Base-by-base conservation (phyloP, 2,113 vertebrate genomes). In the Macroglossus sobrinus region DNA sequence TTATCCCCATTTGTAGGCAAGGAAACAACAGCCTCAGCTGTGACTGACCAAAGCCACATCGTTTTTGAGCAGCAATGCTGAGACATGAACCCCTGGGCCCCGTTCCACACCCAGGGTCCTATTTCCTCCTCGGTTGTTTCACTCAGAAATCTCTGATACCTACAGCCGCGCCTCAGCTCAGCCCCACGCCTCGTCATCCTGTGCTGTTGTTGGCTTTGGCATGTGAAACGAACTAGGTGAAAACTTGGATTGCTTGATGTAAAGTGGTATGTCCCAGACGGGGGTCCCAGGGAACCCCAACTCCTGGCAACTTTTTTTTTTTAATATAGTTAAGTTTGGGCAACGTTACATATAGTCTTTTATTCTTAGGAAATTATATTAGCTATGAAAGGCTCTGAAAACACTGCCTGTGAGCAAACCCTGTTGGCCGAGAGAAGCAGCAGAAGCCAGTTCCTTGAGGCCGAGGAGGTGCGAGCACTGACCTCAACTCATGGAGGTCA, bases 351-450 rank as follows among this genome's bases (percentile, higher is more conserved):
- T 21, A 91, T 0, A 40, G 4, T 50, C 16, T 86, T 53, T 87
- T 21, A 40, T 89, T 80, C 47, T 55, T 74, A 66, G 64, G 55
- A 35, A 96, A 84, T 76, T 47, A 59, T 4, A 13, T 45, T 72
- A 89, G n/a, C 84, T 50, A 45, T 61, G 35, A 74, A 93, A 75
- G 69, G 9, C 47, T 91, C 92, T 78, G 45, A 72, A 33, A 63
- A n/a, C 64, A 5, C 5, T 7, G 24, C 5, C 15, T 10, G 21
- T 24, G 19, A 69, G 26, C 1, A 40, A 66, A 38, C 3, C 18
- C 74, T 0, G 0, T 45, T 26, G 72, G 63, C 33, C 33, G 38
- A 47, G 59, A 30, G 63, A 16, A 40, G 68, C 15, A 50, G 30
- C 13, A 24, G n/a, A 72, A 71, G 82, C 59, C 38, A 26, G 61